These are phyloP conservation scores for Enteromius paludinosus DNA, from an alignment of 2,797 vertebrate genomes.

Conservation along the genomic window DNA sequence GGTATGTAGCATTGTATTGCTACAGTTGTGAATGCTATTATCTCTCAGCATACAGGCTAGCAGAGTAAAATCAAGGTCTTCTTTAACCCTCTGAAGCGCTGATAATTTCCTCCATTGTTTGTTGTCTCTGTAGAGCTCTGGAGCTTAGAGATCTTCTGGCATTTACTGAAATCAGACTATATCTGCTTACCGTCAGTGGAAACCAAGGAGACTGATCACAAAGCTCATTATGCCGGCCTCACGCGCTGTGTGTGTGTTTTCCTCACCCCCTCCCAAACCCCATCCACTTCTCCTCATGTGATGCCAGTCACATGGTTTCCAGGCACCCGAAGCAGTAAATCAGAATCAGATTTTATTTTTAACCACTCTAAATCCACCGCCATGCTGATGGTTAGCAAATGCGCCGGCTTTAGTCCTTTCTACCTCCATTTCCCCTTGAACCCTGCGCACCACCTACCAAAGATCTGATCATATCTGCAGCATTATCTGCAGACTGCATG, in stretches of 20 bases:
- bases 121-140: slow-evolving; percentile 35
- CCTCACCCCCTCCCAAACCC: slow-evolving; percentile 35
- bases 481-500: slow-evolving; percentile 59
- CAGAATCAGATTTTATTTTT: slow-evolving; percentile 82
- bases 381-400: slow-evolving; percentile 66
- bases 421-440: slow-evolving; percentile 38
- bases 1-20: background rate
- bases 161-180: slow-evolving; percentile 71
- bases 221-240: slow-evolving; percentile 74
- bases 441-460: slow-evolving; percentile 36
- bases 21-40: background rate
- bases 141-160: slow-evolving; percentile 65
- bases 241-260: slow-evolving; percentile 55
- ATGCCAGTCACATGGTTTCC: slow-evolving; percentile 83
- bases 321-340: slow-evolving; percentile 80
- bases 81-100: slow-evolving; percentile 46
- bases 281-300: slow-evolving; percentile 72
- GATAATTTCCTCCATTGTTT: slow-evolving; percentile 41
- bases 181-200: slow-evolving; percentile 79
- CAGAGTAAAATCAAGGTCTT: background rate
- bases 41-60: background rate
- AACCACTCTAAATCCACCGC: slow-evolving; percentile 76
- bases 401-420: slow-evolving; percentile 6
- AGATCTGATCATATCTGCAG: slow-evolving; percentile 52
- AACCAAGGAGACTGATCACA: slow-evolving; percentile 78